phyloP scores from a whole-genome alignment of 2,113 vertebrate genomes.

The Coptodon rendalli region DNA sequence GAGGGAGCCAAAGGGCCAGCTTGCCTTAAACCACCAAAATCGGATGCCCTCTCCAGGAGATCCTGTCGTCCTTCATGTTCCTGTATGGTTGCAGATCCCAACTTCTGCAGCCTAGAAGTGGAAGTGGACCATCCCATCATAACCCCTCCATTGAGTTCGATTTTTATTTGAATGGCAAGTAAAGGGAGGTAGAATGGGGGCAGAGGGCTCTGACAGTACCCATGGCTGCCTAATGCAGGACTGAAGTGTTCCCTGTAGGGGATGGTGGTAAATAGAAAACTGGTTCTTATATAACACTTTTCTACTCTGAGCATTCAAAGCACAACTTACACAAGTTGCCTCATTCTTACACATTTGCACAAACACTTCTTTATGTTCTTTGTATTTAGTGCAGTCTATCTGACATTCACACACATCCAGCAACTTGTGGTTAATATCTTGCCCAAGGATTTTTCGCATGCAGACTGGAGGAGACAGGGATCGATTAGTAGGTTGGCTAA shows the following conservation, averaged over 20 bases:
- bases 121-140: background rate
- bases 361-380: background rate
- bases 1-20: background rate
- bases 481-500: background rate
- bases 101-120: fast-evolving
- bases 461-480: background rate
- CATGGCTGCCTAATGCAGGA: background rate
- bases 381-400: background rate
- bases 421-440: background rate
- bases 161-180: background rate
- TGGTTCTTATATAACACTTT: background rate
- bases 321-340: background rate
- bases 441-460: background rate
- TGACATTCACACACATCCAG: background rate
- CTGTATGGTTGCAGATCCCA: background rate
- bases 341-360: background rate
- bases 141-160: background rate
- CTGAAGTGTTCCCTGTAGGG: background rate
- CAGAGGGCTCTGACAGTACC: background rate
- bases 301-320: background rate
- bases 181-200: background rate
- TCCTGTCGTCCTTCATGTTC: background rate
- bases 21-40: background rate
- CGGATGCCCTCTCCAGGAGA: background rate
- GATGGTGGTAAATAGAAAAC: background rate